Percentiles rank a stretch among this genome's conserved stretches.
phyloP scores from a whole-genome alignment of 2,797 vertebrate genomes.

The Spinus pinus region DNA sequence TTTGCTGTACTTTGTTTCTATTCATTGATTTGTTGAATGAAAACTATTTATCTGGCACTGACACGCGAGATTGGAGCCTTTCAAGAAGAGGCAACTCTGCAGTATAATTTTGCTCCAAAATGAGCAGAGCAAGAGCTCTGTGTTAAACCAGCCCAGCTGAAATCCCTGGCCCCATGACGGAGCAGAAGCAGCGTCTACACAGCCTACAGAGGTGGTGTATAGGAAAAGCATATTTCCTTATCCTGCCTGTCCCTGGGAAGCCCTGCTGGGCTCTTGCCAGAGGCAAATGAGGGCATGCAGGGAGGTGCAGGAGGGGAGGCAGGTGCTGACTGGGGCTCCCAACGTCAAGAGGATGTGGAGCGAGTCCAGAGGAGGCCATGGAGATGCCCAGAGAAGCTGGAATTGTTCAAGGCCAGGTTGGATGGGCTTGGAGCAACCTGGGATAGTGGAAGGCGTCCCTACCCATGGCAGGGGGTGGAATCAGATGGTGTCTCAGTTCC shows the following conservation, averaged over 20 bases:
- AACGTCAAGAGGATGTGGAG: background rate
- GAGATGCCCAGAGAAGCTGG: background rate
- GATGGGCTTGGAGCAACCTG: background rate
- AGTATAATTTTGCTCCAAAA: constrained; percentile 2
- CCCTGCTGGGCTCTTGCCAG: background rate
- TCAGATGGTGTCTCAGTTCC: background rate
- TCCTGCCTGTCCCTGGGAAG: too few relatives aligned
- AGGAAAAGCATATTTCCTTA: background rate
- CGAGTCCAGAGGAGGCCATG: background rate
- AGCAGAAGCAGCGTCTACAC: background rate
- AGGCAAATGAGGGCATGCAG: background rate
- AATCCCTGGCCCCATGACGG: background rate
- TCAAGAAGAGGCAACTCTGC: background rate
- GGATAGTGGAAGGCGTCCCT: background rate
- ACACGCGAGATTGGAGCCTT: background rate
- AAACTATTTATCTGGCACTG: constrained; percentile 55
- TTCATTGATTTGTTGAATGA: constrained; percentile 66
- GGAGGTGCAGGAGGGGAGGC: background rate
- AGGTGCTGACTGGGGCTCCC: background rate
- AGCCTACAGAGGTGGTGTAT: background rate
- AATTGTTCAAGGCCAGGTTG: background rate
- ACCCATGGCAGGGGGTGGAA: background rate
- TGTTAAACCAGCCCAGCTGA: background rate
- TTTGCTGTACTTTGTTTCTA: constrained; percentile 53
- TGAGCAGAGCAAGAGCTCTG: background rate